Percentiles rank a stretch among this genome's conserved stretches.
phyloP scores from a whole-genome alignment of 2,888 invertebrate species.

The Parnassius orleans region DNA sequence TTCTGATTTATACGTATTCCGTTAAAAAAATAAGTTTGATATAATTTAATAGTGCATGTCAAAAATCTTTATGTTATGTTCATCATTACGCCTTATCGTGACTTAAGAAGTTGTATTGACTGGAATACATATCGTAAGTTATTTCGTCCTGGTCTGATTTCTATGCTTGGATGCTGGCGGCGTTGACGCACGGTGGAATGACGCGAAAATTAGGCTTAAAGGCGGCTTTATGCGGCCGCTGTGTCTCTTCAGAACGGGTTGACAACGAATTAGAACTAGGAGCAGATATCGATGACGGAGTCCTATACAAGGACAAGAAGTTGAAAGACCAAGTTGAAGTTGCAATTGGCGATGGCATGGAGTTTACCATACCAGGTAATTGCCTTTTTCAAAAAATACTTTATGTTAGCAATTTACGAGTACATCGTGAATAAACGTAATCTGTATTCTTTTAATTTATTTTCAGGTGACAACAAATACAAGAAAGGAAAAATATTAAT shows the following conservation, averaged over 20 bases:
- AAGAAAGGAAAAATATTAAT: conserved; percentile 90
- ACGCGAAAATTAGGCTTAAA: conserved; percentile 75
- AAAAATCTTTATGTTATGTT: not conserved
- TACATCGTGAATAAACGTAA: no score
- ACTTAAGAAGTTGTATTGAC: conserved; percentile 13
- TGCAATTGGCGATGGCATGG: conserved; percentile 95
- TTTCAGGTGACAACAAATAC: conserved; percentile 89
- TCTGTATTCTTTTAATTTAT: not conserved
- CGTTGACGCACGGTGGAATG: conserved; percentile 53
- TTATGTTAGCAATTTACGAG: no score
- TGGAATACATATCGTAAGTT: conserved; percentile 28
- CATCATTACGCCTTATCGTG: not conserved
- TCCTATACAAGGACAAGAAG: conserved; percentile 93
- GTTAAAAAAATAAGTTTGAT: not conserved
- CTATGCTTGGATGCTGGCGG: conserved; percentile 74
- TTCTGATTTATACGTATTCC: not conserved
- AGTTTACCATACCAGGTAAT: conserved; percentile 94
- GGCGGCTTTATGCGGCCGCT: conserved; percentile 82
- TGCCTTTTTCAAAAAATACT: not conserved
- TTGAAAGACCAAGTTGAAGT: conserved; percentile 94
- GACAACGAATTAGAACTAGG: conserved; percentile 84
- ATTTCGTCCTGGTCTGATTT: conserved; percentile 71
- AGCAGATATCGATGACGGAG: conserved; percentile 88
- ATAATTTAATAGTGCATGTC: not conserved
- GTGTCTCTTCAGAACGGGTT: conserved; percentile 85